Evolutionary conservation across 2,888 invertebrate species (phyloP), one percentile per base, ranked within the genome.

Genomic region (Drosophila mulleri): DNA sequence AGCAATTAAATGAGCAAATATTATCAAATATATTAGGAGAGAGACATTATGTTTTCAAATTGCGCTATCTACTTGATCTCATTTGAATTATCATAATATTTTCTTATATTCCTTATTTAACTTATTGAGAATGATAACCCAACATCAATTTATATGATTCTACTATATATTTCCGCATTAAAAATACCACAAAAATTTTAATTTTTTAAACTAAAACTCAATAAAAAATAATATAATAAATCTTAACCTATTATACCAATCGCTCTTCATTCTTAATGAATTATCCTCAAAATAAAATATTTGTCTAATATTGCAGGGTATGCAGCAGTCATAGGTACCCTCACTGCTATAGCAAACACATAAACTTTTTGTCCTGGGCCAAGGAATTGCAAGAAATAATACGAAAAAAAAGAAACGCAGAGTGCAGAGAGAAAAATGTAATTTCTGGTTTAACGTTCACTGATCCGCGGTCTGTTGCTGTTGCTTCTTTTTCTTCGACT

Each of bases 391-490:
- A 45, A 48, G 56, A 18, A 64, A 71, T 67, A 62, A 67, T 69
- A 26, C 26, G 14, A 56, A 39, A 16, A 26, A 44, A 12, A 12
- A 32, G 32, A 54, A 29, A 29, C 29, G 8, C 29, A 29, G 29
- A 29, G 29, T 29, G 52, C 20, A 35, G 23, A 54, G 26, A 26
- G 14, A 32, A 48, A 50, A 52, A 23, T 11, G 37, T n/a, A 63
- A 64, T 62, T 83, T 80, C 82, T 76, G 76, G 80, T 83, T 83
- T 82, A 57, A 67, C 80, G 72, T 79, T 75, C 72, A 61, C 37
- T 69, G 76, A 77, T 77, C 57, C 44, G 26, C 53, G 35, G 61
- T 44, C 47, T 37, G 32, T 32, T 57, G 45, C 29, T 18, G 23
- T 14, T 16, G 26, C 29, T 42, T 9, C 18, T 20, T 11, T 18